Conservation (phyloP, 1,140 invertebrate genomes). For the Vanessa atalanta region DNA sequence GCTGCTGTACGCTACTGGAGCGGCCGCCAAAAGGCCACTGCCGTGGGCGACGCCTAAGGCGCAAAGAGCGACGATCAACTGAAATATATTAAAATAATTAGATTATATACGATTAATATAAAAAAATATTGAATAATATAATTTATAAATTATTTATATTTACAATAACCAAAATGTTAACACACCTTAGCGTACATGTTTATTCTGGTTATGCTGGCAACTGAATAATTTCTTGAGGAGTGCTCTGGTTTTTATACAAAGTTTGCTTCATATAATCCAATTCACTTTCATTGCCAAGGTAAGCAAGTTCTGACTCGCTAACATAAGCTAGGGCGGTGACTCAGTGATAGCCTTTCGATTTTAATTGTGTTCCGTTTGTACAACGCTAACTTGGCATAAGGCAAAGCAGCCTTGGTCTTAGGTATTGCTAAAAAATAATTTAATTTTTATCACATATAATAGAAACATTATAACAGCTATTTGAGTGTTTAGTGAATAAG, state of each 20-base stretch:
- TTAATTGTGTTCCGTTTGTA: conserved; percentile 67
- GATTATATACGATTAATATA: neutral
- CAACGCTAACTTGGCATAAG: conserved; percentile 37
- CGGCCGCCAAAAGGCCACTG: conserved; percentile 44
- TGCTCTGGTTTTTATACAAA: conserved; percentile 44
- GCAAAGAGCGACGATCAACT: conserved; percentile 55
- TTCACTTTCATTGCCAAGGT: conserved; percentile 79
- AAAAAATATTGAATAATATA: neutral
- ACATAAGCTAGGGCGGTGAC: conserved; percentile 56
- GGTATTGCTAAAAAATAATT: neutral
- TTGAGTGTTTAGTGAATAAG: neutral
- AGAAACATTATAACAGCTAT: neutral
- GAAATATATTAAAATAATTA: conserved; percentile 30
- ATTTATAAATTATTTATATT: neutral
- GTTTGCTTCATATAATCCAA: conserved; percentile 39
- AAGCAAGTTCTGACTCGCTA: conserved; percentile 49
- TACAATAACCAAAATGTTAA: conserved; percentile 24
- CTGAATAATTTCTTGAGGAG: conserved; percentile 71
- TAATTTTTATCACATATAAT: neutral
- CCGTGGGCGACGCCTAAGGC: conserved; percentile 50
- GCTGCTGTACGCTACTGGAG: conserved; percentile 49
- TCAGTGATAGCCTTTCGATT: conserved; percentile 77
- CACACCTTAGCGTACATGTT: conserved; percentile 79
- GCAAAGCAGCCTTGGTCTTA: conserved; percentile 27
- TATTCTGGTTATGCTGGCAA: conserved; percentile 71